Percentiles rank a stretch among this genome's conserved stretches.
These are phyloP conservation scores for Ridgeia piscesae DNA, from an alignment of 1,140 invertebrate species.

Conservation along the genomic window DNA sequence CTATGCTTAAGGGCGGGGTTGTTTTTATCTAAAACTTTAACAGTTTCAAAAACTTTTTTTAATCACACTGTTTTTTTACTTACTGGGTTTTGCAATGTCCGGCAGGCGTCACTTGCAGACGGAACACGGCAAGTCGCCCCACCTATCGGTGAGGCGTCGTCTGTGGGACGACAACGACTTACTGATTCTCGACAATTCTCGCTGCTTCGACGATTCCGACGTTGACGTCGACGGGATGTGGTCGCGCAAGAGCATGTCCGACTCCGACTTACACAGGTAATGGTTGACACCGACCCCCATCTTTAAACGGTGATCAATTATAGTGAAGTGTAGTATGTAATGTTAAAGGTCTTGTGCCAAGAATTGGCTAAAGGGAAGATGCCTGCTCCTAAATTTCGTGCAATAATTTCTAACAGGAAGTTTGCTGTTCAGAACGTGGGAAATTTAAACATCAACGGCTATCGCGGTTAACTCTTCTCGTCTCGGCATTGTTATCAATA, in stretches of 20 bases:
- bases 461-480: too few species aligned
- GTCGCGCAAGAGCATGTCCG: background rate
- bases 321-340: too few species aligned
- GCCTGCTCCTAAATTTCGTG: too few species aligned
- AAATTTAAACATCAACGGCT: too few species aligned
- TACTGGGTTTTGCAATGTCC: background rate
- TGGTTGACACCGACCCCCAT: background rate
- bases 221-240: background rate
- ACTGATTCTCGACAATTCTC: background rate
- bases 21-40: too few species aligned
- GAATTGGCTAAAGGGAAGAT: too few species aligned
- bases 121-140: background rate
- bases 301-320: too few species aligned
- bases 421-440: too few species aligned
- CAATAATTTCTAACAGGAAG: too few species aligned
- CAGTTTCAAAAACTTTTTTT: background rate
- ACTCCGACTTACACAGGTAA: background rate
- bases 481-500: too few species aligned
- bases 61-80: background rate
- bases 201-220: background rate
- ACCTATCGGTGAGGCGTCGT: background rate
- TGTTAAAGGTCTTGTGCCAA: too few species aligned
- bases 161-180: background rate
- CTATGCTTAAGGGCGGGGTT: too few species aligned
- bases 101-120: background rate